Evolutionary conservation across 2,888 invertebrate genomes (phyloP), one percentile per base, ranked within the genome.

Genomic region (Stenurella melanura): DNA sequence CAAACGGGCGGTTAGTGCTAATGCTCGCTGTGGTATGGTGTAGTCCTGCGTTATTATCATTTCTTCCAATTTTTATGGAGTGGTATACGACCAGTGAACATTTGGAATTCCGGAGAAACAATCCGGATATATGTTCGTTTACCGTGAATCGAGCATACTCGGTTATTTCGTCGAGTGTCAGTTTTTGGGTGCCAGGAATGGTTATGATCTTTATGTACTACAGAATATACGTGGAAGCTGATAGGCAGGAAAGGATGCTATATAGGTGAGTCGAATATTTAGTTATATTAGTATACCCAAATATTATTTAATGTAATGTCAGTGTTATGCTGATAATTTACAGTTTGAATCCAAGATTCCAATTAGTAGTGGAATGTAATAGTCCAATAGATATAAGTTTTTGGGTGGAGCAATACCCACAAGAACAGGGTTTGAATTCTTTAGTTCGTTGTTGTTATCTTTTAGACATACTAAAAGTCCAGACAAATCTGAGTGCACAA

Each of bases 121-220:
- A 94, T 86, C 94, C 95, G 0, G 92, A 94, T 85, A 92, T 93
- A 77, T 97, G 97, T 90, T 93, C 93, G 88, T 97, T 97, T 87
- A 94, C 94, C 80, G 97, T 97, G 87, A 97, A 97, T 90, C 94
- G 93, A 89, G 92, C 94, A 77, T 97, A 97, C 85, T 96, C 96
- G 71, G 93, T 97, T 83, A 93, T 97, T 79, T 97, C 97, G 73
- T 96, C 96, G 82, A 94, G 96, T 89, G 95, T 97, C 83, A 97
- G 97, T 89, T 97, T 97, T 89, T 97, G 97, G 97, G 94, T 97
- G 79, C 97, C 97, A 0, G 97, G 97, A 60, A 94, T 96, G 87
- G 96, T 97, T 76, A 97, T 97, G 97, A 92, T 97, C 83, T 94
- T 94, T 86, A 97, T 97, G 94, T 97, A 97, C 90, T 96, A 95